Evolutionary conservation across 2,888 invertebrate species (phyloP), one percentile per base, ranked within the genome.

Genomic region (Drosophila quinaria): DNA sequence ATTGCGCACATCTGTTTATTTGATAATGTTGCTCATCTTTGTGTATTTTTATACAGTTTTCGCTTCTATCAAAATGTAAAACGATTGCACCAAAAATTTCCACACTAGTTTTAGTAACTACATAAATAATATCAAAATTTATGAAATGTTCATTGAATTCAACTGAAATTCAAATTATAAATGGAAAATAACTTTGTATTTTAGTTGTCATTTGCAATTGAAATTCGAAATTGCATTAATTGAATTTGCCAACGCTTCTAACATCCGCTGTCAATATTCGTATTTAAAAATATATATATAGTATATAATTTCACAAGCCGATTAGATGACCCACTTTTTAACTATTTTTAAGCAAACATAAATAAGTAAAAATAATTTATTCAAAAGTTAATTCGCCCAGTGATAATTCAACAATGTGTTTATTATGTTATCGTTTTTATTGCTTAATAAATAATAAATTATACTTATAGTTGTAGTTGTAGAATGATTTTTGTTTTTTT

Each of bases 1-100:
- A 85, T 72, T 62, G 71, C 74, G 73, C 78, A 88, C 84, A 86
- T 84, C 83, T 84, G 84, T 75, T 44, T 44, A 61, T 50, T 55
- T 55, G 39, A 47, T 62, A 55, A 41, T 54, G 61, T 39, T 62
- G 54, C 68, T 63, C 70, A 62, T 54, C 47, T 61, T 37, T 50
- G 65, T 46, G 51, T 79, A 71, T 79, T 71, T 80, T 83, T 73
- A 82, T 52, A 80, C 63, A 64, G 60, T 71, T 71, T 69, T 64
- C 60, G 19, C n/a, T 46, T 42, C 33, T 49, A 64, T 64, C 42
- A 63, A 42, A 59, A 29, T 54, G 22, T 19, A 47, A 29, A 47
- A 29, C 25, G 29, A 22, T 44, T 44, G 47, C 47, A 47, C 13
- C 47, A 44, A 44, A 4, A 44, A 44, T 47, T 47, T 46, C 56